Percentiles rank a stretch among this genome's conserved stretches.
phyloP scores from a whole-genome alignment of 1,140 invertebrate genomes.

The Lordiphosa collinella region DNA sequence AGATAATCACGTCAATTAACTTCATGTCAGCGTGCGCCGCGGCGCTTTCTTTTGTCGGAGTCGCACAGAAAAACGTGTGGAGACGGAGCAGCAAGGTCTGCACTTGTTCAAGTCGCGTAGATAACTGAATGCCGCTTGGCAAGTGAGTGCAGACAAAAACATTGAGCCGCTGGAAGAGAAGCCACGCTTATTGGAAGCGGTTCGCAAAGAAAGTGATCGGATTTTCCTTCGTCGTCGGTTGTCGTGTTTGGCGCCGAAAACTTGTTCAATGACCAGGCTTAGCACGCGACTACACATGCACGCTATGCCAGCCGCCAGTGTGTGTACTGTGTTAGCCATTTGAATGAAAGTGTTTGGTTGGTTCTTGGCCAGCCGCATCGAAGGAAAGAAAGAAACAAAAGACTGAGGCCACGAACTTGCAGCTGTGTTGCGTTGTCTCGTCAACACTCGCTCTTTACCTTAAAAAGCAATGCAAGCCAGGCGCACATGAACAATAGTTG shows the following conservation, averaged over 20 bases:
- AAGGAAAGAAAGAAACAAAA: slow-evolving; percentile 46
- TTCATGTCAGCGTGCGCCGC: slow-evolving; percentile 72
- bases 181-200: slow-evolving; percentile 30
- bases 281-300: slow-evolving; percentile 51
- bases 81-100: slow-evolving; percentile 45
- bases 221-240: slow-evolving; percentile 30
- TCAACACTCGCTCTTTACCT: slow-evolving; percentile 50
- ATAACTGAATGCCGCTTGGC: slow-evolving; percentile 46
- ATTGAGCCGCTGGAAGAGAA: slow-evolving; percentile 49
- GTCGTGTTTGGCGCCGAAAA: slow-evolving; percentile 25
- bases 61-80: slow-evolving; percentile 16
- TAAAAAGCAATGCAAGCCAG: slow-evolving; percentile 67
- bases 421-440: slow-evolving; percentile 5
- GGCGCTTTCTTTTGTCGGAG: slow-evolving; percentile 54
- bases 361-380: slow-evolving; percentile 42
- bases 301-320: slow-evolving; percentile 24
- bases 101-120: slow-evolving; percentile 61
- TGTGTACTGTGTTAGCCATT: slow-evolving; percentile 23
- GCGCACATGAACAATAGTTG: slow-evolving; percentile 53
- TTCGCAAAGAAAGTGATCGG: slow-evolving; percentile 65
- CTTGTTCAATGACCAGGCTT: slow-evolving; percentile 45
- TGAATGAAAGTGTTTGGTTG: slow-evolving; percentile 63
- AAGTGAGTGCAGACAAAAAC: slow-evolving; percentile 32
- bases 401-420: slow-evolving; percentile 67
- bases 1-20: slow-evolving; percentile 78